Evolutionary conservation across 2,797 vertebrate species (phyloP).

Genomic region (Nasua narica): DNA sequence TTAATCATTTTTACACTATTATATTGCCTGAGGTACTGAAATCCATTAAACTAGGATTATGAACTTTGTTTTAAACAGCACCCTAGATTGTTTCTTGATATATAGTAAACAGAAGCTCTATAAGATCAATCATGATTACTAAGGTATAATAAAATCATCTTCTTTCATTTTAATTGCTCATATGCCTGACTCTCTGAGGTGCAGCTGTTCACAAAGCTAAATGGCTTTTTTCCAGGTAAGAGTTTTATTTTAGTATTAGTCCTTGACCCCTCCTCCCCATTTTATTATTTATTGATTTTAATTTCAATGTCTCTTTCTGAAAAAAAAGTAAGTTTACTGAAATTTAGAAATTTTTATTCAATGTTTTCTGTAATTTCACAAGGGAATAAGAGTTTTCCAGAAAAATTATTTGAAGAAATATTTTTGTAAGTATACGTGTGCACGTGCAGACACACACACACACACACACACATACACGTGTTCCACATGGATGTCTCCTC

Average conservation of each 20-base stretch:
- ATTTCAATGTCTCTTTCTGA: slow-evolving; percentile 35
- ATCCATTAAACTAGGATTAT: slow-evolving; percentile 82
- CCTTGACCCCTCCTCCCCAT: not conserved
- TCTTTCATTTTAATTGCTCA: slow-evolving; percentile 80
- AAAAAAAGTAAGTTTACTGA: not conserved
- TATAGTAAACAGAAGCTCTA: slow-evolving; percentile 74
- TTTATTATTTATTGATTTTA: not conserved
- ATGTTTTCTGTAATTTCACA: not conserved
- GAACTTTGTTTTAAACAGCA: slow-evolving; percentile 80
- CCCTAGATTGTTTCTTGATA: slow-evolving; percentile 80
- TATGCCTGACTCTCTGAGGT: slow-evolving; percentile 59
- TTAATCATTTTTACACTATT: slow-evolving; percentile 82
- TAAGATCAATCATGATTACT: slow-evolving; percentile 78
- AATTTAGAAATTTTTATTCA: not conserved
- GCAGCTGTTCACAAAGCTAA: slow-evolving; percentile 73
- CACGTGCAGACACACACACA: not conserved
- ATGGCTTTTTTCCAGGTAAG: slow-evolving; percentile 65
- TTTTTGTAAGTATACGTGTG: not conserved
- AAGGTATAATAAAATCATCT: slow-evolving; percentile 79
- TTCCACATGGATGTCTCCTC: not conserved
- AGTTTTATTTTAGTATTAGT: slow-evolving; percentile 44
- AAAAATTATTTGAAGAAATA: not conserved
- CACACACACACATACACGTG: not conserved
- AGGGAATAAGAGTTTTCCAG: not conserved
- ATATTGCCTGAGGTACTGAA: slow-evolving; percentile 80